Evolutionary conservation across 2,888 invertebrate species (phyloP).

Genomic region (Rhabditoides inermis): DNA sequence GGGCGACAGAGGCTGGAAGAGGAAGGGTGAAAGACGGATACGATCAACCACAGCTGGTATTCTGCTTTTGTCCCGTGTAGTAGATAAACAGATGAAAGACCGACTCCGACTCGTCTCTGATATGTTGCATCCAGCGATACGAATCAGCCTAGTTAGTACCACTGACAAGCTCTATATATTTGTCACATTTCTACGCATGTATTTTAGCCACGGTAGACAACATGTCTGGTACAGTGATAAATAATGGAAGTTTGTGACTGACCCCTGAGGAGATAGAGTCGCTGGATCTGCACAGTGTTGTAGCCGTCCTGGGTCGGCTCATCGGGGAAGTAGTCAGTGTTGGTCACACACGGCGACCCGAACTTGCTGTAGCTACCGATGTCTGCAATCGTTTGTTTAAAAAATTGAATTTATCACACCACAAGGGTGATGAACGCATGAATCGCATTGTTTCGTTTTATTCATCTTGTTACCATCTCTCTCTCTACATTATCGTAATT

Average conservation of each 20-base stretch:
- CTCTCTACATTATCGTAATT: not conserved
- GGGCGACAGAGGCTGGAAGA: constrained; percentile 15
- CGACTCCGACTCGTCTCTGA: no score
- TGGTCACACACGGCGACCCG: constrained; percentile 32
- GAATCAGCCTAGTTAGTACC: no score
- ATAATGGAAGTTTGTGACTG: no score
- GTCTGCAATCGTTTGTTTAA: constrained; percentile 29
- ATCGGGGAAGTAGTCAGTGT: constrained; percentile 34
- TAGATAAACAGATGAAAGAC: no score
- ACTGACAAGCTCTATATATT: no score
- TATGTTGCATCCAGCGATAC: no score
- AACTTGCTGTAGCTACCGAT: constrained; percentile 42
- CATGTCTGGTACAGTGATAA: no score
- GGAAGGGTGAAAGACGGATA: no score
- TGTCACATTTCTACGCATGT: no score
- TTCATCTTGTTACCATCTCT: not conserved
- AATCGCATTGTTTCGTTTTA: not conserved
- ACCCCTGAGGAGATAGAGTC: constrained; percentile 22
- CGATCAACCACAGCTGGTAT: no score
- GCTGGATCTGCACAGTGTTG: constrained; percentile 20
- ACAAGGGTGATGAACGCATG: not conserved
- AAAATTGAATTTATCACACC: not conserved
- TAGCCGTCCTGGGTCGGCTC: constrained; percentile 27
- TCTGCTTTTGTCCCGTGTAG: no score
- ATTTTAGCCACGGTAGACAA: no score